Base-by-base conservation (phyloP, 2,888 invertebrate species). In the Cephus sareptanus region DNA sequence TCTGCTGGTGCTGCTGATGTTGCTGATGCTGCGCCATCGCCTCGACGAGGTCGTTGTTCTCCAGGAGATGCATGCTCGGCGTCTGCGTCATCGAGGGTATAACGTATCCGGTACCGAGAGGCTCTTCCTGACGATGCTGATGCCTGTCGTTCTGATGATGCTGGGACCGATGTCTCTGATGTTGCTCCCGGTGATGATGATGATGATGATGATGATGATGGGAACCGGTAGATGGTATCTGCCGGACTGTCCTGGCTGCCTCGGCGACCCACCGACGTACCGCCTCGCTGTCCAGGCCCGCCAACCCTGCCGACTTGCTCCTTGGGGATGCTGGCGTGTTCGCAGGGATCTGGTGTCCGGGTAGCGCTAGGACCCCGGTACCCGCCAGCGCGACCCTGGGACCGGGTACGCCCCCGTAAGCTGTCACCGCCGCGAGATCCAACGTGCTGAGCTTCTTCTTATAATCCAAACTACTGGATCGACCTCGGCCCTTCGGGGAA, bases 221-320 rank as follows among this genome's bases (percentile, higher is more conserved):
- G 1, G 88, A 85, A 76, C 83, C 85, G 31, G 87, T 82, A 75
- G 89, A 89, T 84, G 90, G 89, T 84, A 90, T 88, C 76, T 89
- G 90, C 82, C 91, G 89, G 85, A 90, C 91, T 89, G 92, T 92
- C 88, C 92, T 93, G 93, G 94, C 92, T 93, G 93, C 93, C 91
- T 93, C 93, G 89, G 90, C 91, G 84, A 93, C 93, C 93, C 93
- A 93, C 92, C 93, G 93, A 92, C 93, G 91, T 85, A 93, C 93
- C 91, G 93, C 92, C 89, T 93, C 93, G 90, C 93, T 93, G 90
- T 93, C 93, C 86, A 93, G 92, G 91, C 93, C 93, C 93, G 93
- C 93, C 94, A 94, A 93, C 92, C 93, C 93, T 92, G 92, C 92
- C 86, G 89, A 87, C 87, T 89, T 88, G 76, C 81, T 77, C 74